Evolutionary conservation across 2,888 invertebrate genomes (phyloP).

Genomic region (Drosophila eohydei): DNA sequence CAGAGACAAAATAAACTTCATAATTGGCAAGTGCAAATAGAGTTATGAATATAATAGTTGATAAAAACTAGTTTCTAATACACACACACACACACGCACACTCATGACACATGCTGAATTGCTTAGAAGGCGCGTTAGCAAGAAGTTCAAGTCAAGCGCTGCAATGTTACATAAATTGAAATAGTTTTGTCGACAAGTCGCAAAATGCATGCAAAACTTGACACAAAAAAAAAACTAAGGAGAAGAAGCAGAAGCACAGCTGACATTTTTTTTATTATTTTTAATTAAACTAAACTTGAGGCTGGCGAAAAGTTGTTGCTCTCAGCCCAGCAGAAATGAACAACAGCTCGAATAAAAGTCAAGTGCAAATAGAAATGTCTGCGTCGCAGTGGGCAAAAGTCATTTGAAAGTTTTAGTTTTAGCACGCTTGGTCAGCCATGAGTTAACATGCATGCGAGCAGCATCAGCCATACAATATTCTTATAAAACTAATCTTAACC

Average conservation of each 20-base stretch:
- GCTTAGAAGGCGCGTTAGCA: constrained; percentile 9
- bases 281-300: constrained; percentile 75
- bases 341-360: constrained; percentile 34
- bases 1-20: constrained; percentile 34
- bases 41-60: constrained; percentile 19
- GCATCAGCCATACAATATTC: constrained; percentile 33
- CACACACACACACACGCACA: constrained; percentile 6
- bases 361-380: constrained; percentile 63
- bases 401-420: constrained; percentile 69
- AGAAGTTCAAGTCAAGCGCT: constrained; percentile 48
- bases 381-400: constrained; percentile 72
- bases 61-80: constrained; percentile 3
- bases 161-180: constrained; percentile 70
- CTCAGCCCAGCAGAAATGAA: constrained; percentile 8
- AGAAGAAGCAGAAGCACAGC: neutral
- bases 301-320: constrained; percentile 56
- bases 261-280: constrained; percentile 58
- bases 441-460: constrained; percentile 56
- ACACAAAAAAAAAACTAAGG: constrained; percentile 7
- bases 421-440: constrained; percentile 71
- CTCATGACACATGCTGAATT: constrained; percentile 15
- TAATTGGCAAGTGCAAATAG: constrained; percentile 47
- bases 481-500: constrained; percentile 20
- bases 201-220: constrained; percentile 64
- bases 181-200: constrained; percentile 67